Base-by-base conservation (phyloP, 64 coral and sea anemone species). In the Dendronephthya gigantea region DNA sequence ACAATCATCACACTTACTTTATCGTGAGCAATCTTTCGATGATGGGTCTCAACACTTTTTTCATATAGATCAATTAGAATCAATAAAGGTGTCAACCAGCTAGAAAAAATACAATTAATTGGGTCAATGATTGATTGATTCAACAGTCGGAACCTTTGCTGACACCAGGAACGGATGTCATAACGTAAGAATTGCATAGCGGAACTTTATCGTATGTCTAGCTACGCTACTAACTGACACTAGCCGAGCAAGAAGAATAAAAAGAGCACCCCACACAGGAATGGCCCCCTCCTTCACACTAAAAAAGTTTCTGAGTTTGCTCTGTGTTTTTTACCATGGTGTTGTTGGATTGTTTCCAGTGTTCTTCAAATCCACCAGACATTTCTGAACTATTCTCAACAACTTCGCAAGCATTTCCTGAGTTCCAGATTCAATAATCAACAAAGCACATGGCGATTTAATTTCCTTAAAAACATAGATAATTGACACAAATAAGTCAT, bases 21-120 rank as follows among this genome's bases (percentile, higher is more conserved):
- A 84, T 97, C 94, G 85, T 93, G 92, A 39, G 84, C 52, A 81
- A 91, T 82, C 79, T 92, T 97, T 47, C 89, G 88, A 40, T 89
- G 86, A 17, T 83, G 90, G 3, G 94, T 87, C 29, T 93, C 85
- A 39, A 91, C 94, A 38, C 85, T 93, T 81, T 93, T 93, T 40
- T 97, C 94, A 84, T 90, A 93, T 1, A 90, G 82, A 47, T 97
- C 94, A 92, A 97, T 55, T 7, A 97, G 28, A 8, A 97, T 37
- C 30, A 97, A 76, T 31, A 97, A 50, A 1, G 94, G 89, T 39
- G 88, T 88, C 38, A 97, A 29, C 94, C 94, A 97, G 16, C 94
- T 97, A 40, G 0, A 22, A 14, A 81, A 38, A 17, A 43, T 25
- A 87, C 37, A 81, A 29, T 8, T 31, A 66, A 22, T 35, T 19